A percentile compares a stretch with the other conserved stretches of the same genome.
Evolutionary conservation across 1,140 invertebrate species (phyloP).

Genomic region (Himalopsyche phryganea): DNA sequence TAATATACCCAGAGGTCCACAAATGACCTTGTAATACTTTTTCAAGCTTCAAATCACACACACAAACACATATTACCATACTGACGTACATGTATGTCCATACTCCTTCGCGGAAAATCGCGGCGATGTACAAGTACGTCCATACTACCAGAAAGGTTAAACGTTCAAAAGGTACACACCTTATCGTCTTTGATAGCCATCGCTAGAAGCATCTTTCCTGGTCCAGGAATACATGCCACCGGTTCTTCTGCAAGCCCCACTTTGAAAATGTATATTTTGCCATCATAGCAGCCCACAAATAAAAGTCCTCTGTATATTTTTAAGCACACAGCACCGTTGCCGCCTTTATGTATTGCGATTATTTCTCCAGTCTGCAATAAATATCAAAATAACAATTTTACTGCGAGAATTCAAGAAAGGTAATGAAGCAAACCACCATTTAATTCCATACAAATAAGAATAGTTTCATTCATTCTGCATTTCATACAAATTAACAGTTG

Average conservation of each 20-base stretch:
- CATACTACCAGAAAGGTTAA: too few species aligned
- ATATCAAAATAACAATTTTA: too few species aligned
- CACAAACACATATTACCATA: too few species aligned
- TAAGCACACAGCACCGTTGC: slow-evolving; percentile 65
- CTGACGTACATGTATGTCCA: too few species aligned
- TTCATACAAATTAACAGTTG: too few species aligned
- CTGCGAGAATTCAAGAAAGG: too few species aligned
- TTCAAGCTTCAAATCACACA: too few species aligned
- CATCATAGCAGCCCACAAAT: slow-evolving; percentile 67
- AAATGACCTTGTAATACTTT: too few species aligned
- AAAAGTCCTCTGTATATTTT: slow-evolving; percentile 55
- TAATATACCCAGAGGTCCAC: too few species aligned
- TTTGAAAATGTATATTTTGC: slow-evolving; percentile 66
- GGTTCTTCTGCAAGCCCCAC: slow-evolving; percentile 46
- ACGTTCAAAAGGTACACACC: slow-evolving; percentile 51
- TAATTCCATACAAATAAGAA: background rate
- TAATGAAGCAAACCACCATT: too few species aligned
- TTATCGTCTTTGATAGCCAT: slow-evolving; percentile 60
- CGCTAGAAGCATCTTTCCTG: slow-evolving; percentile 63
- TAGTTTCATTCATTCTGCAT: background rate
- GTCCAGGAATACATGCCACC: slow-evolving; percentile 58
- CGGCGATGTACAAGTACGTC: too few species aligned
- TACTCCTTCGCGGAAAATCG: too few species aligned
- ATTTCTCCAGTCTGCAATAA: slow-evolving; percentile 56
- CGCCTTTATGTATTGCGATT: slow-evolving; percentile 54